These are phyloP conservation scores for Agriopis leucophaearia DNA, from an alignment of 2,888 invertebrate species.

Conservation along the genomic window DNA sequence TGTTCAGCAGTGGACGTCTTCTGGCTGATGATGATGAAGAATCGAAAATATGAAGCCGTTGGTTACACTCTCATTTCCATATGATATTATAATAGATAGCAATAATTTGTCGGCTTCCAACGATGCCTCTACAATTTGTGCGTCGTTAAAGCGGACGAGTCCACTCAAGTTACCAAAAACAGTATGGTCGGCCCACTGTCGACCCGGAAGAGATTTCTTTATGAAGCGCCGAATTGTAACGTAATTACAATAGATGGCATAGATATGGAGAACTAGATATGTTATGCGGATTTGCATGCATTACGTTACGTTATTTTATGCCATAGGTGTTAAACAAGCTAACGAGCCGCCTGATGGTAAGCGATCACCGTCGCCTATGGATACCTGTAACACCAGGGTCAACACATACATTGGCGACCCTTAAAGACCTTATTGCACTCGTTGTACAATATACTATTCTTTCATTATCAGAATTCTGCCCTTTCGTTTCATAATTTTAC, in stretches of 20 bases:
- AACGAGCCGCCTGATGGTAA: no score
- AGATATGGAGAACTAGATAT: conserved; percentile 5
- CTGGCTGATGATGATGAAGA: no score
- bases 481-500: no score
- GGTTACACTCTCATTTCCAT: conserved; percentile 3
- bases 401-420: no score
- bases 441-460: no score
- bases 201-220: conserved; percentile 66
- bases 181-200: conserved; percentile 64
- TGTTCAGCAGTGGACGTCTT: no score
- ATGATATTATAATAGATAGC: conserved; percentile 1
- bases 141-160: conserved; percentile 20
- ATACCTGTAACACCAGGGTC: no score
- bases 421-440: no score
- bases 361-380: no score
- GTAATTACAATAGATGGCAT: conserved; percentile 47
- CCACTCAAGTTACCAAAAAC: conserved; percentile 71
- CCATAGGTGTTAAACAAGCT: no score
- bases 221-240: conserved; percentile 53
- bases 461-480: no score
- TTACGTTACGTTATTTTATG: background rate
- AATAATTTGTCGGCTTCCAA: conserved; percentile 1
- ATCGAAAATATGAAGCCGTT: background rate
- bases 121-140: conserved; percentile 27
- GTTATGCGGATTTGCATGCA: conserved; percentile 2